phyloP scores from a whole-genome alignment of 2,888 invertebrate species.

The Pristionchus mayeri region DNA sequence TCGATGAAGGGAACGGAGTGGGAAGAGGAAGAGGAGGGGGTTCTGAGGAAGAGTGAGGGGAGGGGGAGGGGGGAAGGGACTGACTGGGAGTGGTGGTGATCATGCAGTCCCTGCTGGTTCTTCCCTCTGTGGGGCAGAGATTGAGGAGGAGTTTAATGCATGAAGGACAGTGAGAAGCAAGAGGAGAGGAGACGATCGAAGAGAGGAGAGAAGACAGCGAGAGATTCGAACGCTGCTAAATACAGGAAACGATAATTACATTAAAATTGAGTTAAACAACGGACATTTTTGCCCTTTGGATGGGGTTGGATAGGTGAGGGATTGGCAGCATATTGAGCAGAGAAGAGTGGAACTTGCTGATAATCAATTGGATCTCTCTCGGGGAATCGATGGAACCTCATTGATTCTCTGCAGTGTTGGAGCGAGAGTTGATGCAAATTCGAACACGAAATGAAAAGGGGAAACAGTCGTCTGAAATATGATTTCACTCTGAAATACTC shows the following conservation, averaged over 20 bases:
- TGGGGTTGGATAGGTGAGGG: neutral
- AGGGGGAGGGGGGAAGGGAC: no score
- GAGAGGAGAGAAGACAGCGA: constrained; percentile 12
- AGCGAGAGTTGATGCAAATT: constrained; percentile 30
- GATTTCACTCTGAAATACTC: neutral
- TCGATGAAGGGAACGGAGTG: neutral
- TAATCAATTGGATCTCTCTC: neutral
- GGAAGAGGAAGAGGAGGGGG: neutral
- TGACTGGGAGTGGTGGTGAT: neutral
- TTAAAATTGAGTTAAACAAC: neutral
- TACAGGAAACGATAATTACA: no score
- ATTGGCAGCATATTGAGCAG: constrained; percentile 13
- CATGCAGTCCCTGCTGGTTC: neutral
- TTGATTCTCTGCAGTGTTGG: neutral
- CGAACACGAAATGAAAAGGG: constrained; percentile 34
- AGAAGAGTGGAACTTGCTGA: neutral
- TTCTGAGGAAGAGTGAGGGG: no score
- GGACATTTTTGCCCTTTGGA: neutral
- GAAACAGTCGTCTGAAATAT: neutral
- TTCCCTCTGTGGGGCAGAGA: neutral
- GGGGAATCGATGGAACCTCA: neutral
- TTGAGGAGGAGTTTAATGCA: constrained; percentile 33
- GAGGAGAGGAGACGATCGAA: constrained; percentile 34
- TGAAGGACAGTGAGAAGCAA: constrained; percentile 14
- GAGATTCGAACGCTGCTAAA: no score